These are phyloP conservation scores for Drosophila ogumai DNA, from an alignment of 1,140 invertebrate genomes.

Conservation along the genomic window DNA sequence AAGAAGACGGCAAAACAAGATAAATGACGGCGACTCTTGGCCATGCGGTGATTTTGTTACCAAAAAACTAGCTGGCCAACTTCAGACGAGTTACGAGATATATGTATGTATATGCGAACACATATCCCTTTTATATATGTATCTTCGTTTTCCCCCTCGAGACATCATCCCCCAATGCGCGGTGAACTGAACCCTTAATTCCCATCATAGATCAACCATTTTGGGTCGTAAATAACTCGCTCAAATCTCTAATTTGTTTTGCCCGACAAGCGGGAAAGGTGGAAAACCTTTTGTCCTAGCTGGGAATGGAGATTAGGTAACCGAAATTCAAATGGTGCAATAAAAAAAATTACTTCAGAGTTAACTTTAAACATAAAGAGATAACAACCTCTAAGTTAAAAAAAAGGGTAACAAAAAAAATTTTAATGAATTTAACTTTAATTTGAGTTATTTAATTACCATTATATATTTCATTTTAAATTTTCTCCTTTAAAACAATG, in stretches of 20 bases:
- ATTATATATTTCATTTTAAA: neutral
- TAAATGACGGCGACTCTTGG: conserved; percentile 80
- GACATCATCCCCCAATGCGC: conserved; percentile 39
- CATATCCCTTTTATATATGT: conserved; percentile 16
- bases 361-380: neutral
- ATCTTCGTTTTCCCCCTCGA: neutral
- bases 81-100: conserved; percentile 27
- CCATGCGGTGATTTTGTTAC: conserved; percentile 54
- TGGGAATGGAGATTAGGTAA: conserved; percentile 30
- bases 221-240: conserved; percentile 76
- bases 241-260: conserved; percentile 82
- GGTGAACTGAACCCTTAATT: conserved; percentile 68
- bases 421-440: neutral
- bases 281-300: conserved; percentile 68
- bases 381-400: no score
- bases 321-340: no score
- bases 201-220: conserved; percentile 79
- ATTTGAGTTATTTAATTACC: neutral
- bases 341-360: neutral
- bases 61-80: conserved; percentile 44
- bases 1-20: conserved; percentile 76
- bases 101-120: neutral
- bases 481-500: neutral
- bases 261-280: conserved; percentile 71
- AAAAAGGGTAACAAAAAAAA: no score